phyloP scores from a whole-genome alignment of 2,113 vertebrate species.

The Zingel zingel region DNA sequence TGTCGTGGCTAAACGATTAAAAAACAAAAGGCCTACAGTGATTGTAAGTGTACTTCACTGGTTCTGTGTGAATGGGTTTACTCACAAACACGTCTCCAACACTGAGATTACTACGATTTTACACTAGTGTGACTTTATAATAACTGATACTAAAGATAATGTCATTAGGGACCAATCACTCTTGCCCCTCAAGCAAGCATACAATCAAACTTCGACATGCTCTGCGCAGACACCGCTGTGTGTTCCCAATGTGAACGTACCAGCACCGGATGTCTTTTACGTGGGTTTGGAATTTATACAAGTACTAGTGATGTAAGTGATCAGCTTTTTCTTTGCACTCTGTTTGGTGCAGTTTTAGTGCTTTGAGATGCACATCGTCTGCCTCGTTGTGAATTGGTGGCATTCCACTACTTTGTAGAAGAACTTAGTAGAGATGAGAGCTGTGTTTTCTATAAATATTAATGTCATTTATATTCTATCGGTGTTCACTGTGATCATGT shows the following conservation, averaged over 20 bases:
- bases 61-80: conserved; percentile 8
- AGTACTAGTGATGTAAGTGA: conserved; percentile 34
- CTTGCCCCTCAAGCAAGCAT: not conserved
- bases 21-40: not conserved
- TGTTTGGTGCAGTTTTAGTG: conserved; percentile 64
- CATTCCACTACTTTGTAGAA: conserved; percentile 48
- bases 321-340: conserved; percentile 45
- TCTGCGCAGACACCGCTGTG: conserved; percentile 39
- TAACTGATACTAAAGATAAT: conserved; percentile 24
- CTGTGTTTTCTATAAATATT: conserved; percentile 60
- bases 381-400: conserved; percentile 56
- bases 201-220: conserved; percentile 14
- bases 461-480: conserved; percentile 74
- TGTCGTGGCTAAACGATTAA: not conserved
- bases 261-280: conserved; percentile 54
- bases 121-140: not conserved
- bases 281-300: conserved; percentile 31
- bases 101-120: not conserved
- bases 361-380: conserved; percentile 57
- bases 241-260: conserved; percentile 75
- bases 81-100: not conserved
- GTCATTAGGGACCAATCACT: conserved; percentile 51
- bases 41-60: conserved; percentile 24
- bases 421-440: conserved; percentile 27
- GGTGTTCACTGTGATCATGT: conserved; percentile 81